A percentile compares a stretch with the other conserved stretches of the same genome.
phyloP scores from a whole-genome alignment of 1,140 invertebrate genomes.

The Phymorhynchus buccinoides region DNA sequence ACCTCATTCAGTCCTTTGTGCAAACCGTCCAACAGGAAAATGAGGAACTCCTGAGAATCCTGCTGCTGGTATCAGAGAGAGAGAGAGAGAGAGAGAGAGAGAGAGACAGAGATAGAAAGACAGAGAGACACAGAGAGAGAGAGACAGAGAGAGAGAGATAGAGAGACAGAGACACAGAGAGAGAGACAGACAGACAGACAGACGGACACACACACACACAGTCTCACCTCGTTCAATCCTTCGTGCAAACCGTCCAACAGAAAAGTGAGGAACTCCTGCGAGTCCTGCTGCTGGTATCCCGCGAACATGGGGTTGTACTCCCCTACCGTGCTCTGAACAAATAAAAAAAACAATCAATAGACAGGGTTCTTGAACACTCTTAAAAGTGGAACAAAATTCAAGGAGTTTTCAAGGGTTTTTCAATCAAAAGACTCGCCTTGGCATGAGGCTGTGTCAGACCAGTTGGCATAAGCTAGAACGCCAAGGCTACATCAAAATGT shows the following conservation, averaged over 20 bases:
- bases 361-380: neutral
- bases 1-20: constrained; percentile 89
- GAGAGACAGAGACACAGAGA: neutral
- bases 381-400: too few relatives aligned
- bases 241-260: constrained; percentile 92
- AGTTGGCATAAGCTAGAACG: too few relatives aligned
- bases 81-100: too few relatives aligned
- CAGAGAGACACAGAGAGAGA: too few relatives aligned
- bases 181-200: neutral
- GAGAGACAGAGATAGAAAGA: too few relatives aligned
- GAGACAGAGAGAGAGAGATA: too few relatives aligned
- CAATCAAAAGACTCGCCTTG: too few relatives aligned
- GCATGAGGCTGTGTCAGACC: too few relatives aligned
- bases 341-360: too few relatives aligned
- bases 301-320: constrained; percentile 82
- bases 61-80: constrained; percentile 93
- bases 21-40: constrained; percentile 90
- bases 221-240: constrained; percentile 82
- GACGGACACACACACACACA: neutral
- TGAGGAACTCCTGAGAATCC: constrained; percentile 95
- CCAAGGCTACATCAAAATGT: too few relatives aligned
- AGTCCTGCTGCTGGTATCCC: constrained; percentile 92
- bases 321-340: constrained; percentile 59
- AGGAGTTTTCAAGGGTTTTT: neutral
- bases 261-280: constrained; percentile 93